Percentiles rank a stretch among this genome's conserved stretches.
phyloP scores from a whole-genome alignment of 2,888 invertebrate species.

The Melanchra persicariae region DNA sequence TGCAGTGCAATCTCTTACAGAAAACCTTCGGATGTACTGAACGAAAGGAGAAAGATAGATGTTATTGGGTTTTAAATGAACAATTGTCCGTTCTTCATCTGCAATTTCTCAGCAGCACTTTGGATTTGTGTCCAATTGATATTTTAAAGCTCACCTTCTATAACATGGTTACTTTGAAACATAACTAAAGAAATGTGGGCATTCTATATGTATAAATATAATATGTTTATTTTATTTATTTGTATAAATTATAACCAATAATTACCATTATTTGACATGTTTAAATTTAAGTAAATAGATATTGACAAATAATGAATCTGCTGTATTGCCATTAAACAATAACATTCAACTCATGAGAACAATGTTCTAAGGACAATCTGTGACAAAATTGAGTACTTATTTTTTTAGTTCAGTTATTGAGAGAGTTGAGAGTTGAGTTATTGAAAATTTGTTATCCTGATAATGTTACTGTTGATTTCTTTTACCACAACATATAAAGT shows the following conservation, averaged over 20 bases:
- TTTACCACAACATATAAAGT: background rate
- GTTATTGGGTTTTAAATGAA: background rate
- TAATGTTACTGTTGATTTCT: background rate
- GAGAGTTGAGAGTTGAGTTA: too few species aligned
- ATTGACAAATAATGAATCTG: too few species aligned
- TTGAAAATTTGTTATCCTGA: background rate
- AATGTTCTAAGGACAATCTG: conserved; percentile 3
- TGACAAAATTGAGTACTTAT: conserved; percentile 2
- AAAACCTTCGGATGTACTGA: too few species aligned
- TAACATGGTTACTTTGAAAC: background rate
- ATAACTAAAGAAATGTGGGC: background rate
- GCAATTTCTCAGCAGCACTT: background rate
- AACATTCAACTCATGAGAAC: background rate
- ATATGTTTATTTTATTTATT: too few species aligned
- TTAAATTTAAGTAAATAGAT: too few species aligned
- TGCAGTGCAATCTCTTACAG: too few species aligned
- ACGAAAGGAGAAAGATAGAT: too few species aligned
- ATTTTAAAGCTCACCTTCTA: background rate
- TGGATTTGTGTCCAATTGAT: background rate
- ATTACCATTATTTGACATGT: too few species aligned
- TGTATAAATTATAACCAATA: too few species aligned
- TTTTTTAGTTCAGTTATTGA: too few species aligned
- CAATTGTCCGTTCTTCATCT: too few species aligned
- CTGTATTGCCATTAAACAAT: background rate
- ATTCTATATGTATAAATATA: too few species aligned